A percentile compares a stretch with the other conserved stretches of the same genome.
phyloP scores from a whole-genome alignment of 2,888 invertebrate genomes.

The Rhingia campestris region DNA sequence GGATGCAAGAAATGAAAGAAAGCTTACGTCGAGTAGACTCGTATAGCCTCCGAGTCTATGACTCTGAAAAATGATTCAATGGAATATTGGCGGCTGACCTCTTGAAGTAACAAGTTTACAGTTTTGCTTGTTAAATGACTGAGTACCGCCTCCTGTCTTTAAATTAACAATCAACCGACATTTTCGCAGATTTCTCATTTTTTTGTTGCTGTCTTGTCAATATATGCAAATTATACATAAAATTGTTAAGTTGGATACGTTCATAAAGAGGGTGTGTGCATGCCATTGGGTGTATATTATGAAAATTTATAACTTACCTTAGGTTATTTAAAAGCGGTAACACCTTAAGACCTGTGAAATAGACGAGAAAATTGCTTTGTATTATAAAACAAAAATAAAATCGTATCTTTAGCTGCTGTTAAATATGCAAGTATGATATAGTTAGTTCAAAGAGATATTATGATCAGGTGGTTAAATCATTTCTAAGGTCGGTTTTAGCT shows the following conservation, averaged over 20 bases:
- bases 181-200: constrained; percentile 11
- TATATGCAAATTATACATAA: constrained; percentile 44
- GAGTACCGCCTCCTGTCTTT: constrained; percentile 57
- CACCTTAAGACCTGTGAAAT: constrained; percentile 90
- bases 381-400: constrained; percentile 1
- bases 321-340: constrained; percentile 93
- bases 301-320: constrained; percentile 86
- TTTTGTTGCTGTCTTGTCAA: constrained; percentile 5
- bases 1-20: constrained; percentile 29
- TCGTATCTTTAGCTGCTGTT: not conserved
- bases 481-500: no score
- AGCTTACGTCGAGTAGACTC: not conserved
- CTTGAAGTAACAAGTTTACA: constrained; percentile 50
- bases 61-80: constrained; percentile 28
- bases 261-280: constrained; percentile 34
- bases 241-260: constrained; percentile 25
- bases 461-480: no score
- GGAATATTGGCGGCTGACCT: constrained; percentile 27
- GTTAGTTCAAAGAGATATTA: not conserved
- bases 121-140: constrained; percentile 33
- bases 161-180: constrained; percentile 29
- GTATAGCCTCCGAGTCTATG: not conserved
- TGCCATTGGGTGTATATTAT: not conserved
- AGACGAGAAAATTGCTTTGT: constrained; percentile 40
- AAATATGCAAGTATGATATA: constrained; percentile 3